Evolutionary conservation across 2,888 invertebrate genomes (phyloP).

Genomic region (Clitarchus hookeri): DNA sequence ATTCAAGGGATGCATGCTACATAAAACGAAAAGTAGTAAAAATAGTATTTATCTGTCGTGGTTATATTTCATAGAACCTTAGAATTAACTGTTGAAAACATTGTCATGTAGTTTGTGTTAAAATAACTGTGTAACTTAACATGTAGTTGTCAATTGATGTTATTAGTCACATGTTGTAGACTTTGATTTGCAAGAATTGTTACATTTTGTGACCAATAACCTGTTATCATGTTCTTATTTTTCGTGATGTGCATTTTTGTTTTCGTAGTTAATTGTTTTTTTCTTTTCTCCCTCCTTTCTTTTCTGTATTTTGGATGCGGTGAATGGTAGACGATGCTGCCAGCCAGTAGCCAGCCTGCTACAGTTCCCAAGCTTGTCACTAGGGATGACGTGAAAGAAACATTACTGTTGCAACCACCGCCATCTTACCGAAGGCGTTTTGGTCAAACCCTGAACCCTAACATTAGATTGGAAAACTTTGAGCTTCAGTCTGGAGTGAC

Average conservation of each 20-base stretch:
- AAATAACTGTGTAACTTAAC: background rate
- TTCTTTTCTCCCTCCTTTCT: background rate
- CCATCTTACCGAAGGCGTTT: background rate
- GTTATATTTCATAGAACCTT: background rate
- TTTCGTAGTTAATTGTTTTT: constrained; percentile 1
- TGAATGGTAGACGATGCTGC: constrained; percentile 14
- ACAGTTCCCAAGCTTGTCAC: constrained; percentile 19
- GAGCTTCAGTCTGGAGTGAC: background rate
- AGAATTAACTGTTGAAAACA: background rate
- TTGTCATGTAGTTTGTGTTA: background rate
- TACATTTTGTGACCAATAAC: background rate
- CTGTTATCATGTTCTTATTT: background rate
- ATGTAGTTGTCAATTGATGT: background rate
- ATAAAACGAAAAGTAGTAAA: background rate
- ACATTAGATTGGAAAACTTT: background rate
- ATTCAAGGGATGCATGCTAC: background rate
- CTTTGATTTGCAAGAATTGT: background rate
- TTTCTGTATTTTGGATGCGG: constrained; percentile 14
- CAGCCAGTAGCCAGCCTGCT: constrained; percentile 14
- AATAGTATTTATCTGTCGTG: background rate
- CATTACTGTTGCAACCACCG: background rate
- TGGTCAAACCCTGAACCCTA: background rate
- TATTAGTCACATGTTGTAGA: background rate
- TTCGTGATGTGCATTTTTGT: background rate
- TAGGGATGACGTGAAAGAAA: background rate